A percentile compares a stretch with the other conserved stretches of the same genome.
Evolutionary conservation across 2,888 invertebrate species (phyloP).

Genomic region (Torymus aiolomorphi): DNA sequence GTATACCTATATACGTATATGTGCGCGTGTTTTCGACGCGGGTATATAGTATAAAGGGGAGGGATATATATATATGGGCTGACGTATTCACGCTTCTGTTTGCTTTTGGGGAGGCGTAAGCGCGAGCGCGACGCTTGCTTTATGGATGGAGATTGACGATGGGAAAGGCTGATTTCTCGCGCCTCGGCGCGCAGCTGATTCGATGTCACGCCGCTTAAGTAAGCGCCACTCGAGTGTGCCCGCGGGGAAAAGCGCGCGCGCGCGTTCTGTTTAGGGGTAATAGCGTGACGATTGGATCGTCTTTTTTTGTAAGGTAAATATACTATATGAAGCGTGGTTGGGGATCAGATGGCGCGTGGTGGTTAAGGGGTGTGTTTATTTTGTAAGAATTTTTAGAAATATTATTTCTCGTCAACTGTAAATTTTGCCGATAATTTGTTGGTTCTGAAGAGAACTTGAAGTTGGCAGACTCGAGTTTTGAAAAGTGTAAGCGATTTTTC

Average conservation of each 20-base stretch:
- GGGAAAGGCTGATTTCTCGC: slow-evolving; percentile 44
- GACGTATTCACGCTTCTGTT: slow-evolving; percentile 32
- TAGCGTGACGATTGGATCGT: no score
- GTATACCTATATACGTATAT: no score
- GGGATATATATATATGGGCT: background rate
- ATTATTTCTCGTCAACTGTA: no score
- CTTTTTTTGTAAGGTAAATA: no score
- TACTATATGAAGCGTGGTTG: no score
- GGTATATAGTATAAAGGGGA: background rate
- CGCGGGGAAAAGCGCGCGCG: background rate
- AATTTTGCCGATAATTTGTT: no score
- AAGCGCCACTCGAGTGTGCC: slow-evolving; percentile 24
- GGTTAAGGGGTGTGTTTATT: no score
- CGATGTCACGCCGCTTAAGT: slow-evolving; percentile 39
- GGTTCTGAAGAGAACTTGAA: no score
- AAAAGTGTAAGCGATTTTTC: background rate
- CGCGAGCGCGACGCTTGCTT: slow-evolving; percentile 41
- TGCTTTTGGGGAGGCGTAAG: slow-evolving; percentile 8
- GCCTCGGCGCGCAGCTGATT: background rate
- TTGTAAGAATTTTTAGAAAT: no score
- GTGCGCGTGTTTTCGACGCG: background rate
- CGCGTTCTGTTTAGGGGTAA: background rate
- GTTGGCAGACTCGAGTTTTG: no score
- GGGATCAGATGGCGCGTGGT: no score
- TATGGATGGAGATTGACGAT: slow-evolving; percentile 50